Conservation (phyloP, 2,797 vertebrate species). For the Chaetophractus vellerosus region DNA sequence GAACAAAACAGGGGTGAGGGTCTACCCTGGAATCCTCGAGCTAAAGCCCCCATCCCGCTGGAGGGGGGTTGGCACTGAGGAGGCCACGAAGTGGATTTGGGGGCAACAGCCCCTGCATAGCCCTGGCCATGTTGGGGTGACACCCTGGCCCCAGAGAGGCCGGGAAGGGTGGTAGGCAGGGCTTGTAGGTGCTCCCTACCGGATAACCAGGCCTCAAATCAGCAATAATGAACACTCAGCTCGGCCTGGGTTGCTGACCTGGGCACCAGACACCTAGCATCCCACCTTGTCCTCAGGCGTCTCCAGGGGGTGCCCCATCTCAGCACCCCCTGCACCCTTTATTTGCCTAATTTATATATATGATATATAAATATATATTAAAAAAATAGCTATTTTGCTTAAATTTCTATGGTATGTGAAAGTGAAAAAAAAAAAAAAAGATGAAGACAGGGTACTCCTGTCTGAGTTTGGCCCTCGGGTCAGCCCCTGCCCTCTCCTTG, state of each 20-base stretch:
- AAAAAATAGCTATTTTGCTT: slow-evolving; percentile 90
- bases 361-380: slow-evolving; percentile 82
- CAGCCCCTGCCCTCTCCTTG: slow-evolving; percentile 5
- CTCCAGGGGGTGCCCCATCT: slow-evolving; percentile 26
- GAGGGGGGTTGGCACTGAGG: neutral
- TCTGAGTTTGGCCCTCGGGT: slow-evolving; percentile 89
- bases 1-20: neutral
- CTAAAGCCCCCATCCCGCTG: neutral
- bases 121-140: neutral
- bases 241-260: slow-evolving; percentile 46
- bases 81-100: neutral
- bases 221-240: slow-evolving; percentile 78
- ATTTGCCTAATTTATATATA: slow-evolving; percentile 89
- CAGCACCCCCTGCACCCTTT: slow-evolving; percentile 79
- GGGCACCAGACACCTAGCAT: neutral
- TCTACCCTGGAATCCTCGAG: neutral
- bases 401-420: slow-evolving; percentile 89
- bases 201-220: slow-evolving; percentile 67
- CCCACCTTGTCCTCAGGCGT: neutral
- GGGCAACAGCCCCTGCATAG: neutral
- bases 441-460: slow-evolving; percentile 88
- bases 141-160: neutral
- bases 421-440: slow-evolving; percentile 80
- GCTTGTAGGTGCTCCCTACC: slow-evolving; percentile 48
- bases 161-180: slow-evolving; percentile 39